These are phyloP conservation scores for Acrocyrtus sp. DNA, from an alignment of 2,888 invertebrate species.

Conservation along the genomic window DNA sequence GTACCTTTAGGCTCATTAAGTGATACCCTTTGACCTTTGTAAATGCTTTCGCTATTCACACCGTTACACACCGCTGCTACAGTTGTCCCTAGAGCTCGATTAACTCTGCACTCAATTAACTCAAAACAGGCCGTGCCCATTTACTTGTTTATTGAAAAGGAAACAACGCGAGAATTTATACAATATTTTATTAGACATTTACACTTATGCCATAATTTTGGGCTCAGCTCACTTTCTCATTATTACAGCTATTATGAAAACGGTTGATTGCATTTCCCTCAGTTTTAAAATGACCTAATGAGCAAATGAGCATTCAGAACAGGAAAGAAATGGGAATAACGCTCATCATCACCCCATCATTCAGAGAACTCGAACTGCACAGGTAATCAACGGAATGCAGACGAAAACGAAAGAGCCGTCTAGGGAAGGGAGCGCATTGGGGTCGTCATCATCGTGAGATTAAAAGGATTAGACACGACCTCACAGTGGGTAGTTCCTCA, in stretches of 20 bases:
- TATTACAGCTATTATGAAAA: no score
- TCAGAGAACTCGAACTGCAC: conserved; percentile 27
- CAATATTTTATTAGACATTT: no score
- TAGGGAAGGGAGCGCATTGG: conserved; percentile 25
- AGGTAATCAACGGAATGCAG: conserved; percentile 31
- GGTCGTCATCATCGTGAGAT: no score
- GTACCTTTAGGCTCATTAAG: no score
- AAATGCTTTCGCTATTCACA: conserved; percentile 12
- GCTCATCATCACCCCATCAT: conserved; percentile 8
- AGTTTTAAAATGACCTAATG: conserved; percentile 7
- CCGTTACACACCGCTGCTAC: no score
- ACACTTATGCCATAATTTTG: no score
- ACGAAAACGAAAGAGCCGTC: conserved; percentile 25
- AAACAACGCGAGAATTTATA: no score
- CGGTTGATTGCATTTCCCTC: no score
- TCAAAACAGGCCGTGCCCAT: conserved; percentile 2
- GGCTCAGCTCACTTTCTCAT: no score
- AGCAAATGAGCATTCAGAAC: background rate
- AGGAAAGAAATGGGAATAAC: conserved; percentile 20
- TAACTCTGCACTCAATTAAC: conserved; percentile 15
- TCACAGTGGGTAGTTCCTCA: conserved; percentile 22
- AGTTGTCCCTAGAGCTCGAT: no score
- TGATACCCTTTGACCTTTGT: conserved; percentile 21
- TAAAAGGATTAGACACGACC: conserved; percentile 11
- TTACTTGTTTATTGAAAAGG: no score